Evolutionary conservation across 2,888 invertebrate genomes (phyloP).

Genomic region (Adela reaumurella): DNA sequence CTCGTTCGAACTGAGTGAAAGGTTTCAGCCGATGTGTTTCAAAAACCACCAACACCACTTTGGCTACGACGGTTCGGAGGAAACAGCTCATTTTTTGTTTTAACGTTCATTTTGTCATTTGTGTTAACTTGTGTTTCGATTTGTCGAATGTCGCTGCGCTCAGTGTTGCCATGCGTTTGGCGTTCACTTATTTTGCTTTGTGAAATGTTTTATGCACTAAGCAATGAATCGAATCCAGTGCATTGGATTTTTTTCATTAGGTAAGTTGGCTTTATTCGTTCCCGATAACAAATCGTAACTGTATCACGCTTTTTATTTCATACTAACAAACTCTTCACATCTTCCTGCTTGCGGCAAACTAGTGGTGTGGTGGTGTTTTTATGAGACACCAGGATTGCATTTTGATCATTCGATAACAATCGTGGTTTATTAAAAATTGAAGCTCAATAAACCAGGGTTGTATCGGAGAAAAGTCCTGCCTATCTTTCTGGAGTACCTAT

Average conservation of each 20-base stretch:
- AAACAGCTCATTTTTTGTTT: constrained; percentile 37
- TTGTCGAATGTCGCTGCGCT: neutral
- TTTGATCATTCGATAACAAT: no score
- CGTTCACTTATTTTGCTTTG: no score
- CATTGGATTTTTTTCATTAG: neutral
- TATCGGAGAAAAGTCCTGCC: neutral
- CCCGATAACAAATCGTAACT: neutral
- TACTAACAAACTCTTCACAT: neutral
- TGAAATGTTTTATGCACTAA: no score
- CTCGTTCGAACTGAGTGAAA: neutral
- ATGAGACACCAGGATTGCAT: neutral
- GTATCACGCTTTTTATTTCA: neutral
- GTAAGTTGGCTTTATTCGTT: neutral
- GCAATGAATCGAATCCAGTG: no score
- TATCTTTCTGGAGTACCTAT: neutral
- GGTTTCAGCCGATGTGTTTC: constrained; percentile 7
- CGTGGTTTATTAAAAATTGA: no score
- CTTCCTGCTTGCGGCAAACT: neutral
- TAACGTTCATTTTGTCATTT: neutral
- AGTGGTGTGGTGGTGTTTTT: neutral
- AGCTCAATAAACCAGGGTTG: no score
- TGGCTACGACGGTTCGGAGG: constrained; percentile 43
- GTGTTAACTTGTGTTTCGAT: neutral
- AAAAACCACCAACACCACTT: constrained; percentile 43
- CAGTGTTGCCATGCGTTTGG: no score